Conservation (phyloP, 2,888 invertebrate species). For the Macaria liturata region DNA sequence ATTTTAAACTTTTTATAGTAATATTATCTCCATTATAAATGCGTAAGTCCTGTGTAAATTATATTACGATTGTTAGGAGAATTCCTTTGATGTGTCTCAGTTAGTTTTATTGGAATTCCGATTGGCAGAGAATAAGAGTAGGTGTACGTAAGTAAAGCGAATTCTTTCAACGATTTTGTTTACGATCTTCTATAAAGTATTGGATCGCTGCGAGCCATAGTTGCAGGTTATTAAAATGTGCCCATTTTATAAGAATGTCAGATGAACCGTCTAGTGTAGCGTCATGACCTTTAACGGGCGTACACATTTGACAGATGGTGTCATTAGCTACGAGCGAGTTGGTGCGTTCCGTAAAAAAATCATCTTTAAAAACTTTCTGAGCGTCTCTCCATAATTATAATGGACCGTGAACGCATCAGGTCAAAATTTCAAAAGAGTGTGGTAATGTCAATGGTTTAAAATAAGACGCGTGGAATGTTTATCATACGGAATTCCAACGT, state of each 20-base stretch:
- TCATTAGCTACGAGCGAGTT: conserved; percentile 45
- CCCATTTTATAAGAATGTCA: conserved; percentile 28
- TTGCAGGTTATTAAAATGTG: conserved; percentile 28
- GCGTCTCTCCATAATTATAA: conserved; percentile 52
- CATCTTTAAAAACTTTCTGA: conserved; percentile 40
- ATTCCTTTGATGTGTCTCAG: conserved; percentile 23
- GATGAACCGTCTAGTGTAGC: conserved; percentile 31
- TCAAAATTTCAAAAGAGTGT: conserved; percentile 48
- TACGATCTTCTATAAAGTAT: conserved; percentile 20
- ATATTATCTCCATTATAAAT: conserved; percentile 32
- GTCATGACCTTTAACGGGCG: conserved; percentile 38
- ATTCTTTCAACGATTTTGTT: conserved; percentile 25
- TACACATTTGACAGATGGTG: conserved; percentile 50
- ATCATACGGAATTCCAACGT: conserved; percentile 56
- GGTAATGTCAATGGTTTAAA: conserved; percentile 58
- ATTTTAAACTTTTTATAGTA: conserved; percentile 31
- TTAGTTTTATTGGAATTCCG: conserved; percentile 28
- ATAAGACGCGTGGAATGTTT: conserved; percentile 62
- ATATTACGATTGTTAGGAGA: conserved; percentile 24
- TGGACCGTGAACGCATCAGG: conserved; percentile 54
- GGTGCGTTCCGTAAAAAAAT: conserved; percentile 38
- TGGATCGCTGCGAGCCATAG: conserved; percentile 16
- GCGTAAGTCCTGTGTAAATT: conserved; percentile 29
- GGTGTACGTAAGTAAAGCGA: conserved; percentile 18
- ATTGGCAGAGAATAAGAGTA: conserved; percentile 14